Evolutionary conservation across 2,113 vertebrate genomes (phyloP), one percentile per base, ranked within the genome.

Genomic region (Promerops cafer): DNA sequence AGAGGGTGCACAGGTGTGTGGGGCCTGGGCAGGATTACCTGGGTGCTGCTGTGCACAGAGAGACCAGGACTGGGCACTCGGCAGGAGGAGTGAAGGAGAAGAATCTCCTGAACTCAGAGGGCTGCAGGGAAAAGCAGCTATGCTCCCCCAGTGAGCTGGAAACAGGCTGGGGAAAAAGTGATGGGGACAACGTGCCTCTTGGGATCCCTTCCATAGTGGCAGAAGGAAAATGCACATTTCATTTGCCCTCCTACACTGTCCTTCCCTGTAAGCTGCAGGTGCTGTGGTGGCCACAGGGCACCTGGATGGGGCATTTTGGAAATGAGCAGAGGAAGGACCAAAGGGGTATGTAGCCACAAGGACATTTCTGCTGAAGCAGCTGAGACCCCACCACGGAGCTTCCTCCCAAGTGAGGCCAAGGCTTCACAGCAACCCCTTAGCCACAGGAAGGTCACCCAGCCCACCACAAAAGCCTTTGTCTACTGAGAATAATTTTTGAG

Each of bases 361-460:
- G 6, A 27, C 12, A 3, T 42, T 89, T 53, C 53, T 95, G 54
- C 39, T 66, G 77, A 61, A 78, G 64, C n/a, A 83, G 52, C 60
- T 39, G 49, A 49, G 77, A 66, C 6, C 5, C 17, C 45, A 50
- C 22, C 11, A 20, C 16, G 23, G 37, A 53, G 17, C 57, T 9
- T n/a, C 15, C 18, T 54, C 50, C 10, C 0, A 0, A n/a, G 20
- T 1, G 1, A 83, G 33, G 14, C 37, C 74, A 82, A 49, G 23
- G 20, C n/a, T 81, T 65, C 75, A 66, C 23, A 52, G 65, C n/a
- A 59, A 30, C 52, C 59, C 6, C 44, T 79, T 3, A 12, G 27
- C 9, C 35, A 44, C 21, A 37, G 47, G 39, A 68, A 33, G 8
- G 2, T n/a, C 42, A 78, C 26, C 3, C 15, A 56, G 15, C 9